Evolutionary conservation across 2,888 invertebrate genomes (phyloP).

Genomic region (Leucoma salicis): DNA sequence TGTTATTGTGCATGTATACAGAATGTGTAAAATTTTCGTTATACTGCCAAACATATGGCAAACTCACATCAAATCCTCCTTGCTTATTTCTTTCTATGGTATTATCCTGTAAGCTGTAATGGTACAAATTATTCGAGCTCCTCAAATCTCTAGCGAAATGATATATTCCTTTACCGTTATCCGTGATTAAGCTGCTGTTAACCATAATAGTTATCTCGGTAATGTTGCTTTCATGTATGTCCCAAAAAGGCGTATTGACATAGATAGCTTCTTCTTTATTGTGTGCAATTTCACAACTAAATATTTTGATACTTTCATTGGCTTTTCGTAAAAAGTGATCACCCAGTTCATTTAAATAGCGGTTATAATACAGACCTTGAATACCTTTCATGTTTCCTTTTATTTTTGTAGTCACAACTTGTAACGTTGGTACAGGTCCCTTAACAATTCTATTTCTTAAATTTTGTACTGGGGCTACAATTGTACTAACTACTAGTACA

Average conservation of each 20-base stretch:
- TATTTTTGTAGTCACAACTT: slow-evolving; percentile 87
- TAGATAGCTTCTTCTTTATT: slow-evolving; percentile 91
- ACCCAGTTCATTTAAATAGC: slow-evolving; percentile 92
- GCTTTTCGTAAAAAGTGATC: slow-evolving; percentile 93
- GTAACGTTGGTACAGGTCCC: slow-evolving; percentile 90
- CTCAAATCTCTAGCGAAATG: slow-evolving; percentile 96
- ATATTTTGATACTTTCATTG: slow-evolving; percentile 92
- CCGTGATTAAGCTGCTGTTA: slow-evolving; percentile 91
- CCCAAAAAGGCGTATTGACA: slow-evolving; percentile 92
- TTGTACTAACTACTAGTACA: slow-evolving; percentile 89
- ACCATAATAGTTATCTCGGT: slow-evolving; percentile 95
- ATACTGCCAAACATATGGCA: slow-evolving; percentile 98
- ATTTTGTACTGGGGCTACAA: slow-evolving; percentile 88
- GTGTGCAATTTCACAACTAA: slow-evolving; percentile 90
- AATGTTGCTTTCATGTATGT: slow-evolving; percentile 91
- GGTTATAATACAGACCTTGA: slow-evolving; percentile 92
- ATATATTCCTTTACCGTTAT: slow-evolving; percentile 93
- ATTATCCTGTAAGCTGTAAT: slow-evolving; percentile 94
- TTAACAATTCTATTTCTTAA: slow-evolving; percentile 87
- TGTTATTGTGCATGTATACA: slow-evolving; percentile 92
- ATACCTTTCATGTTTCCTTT: slow-evolving; percentile 91
- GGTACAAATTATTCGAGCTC: slow-evolving; percentile 98
- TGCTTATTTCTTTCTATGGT: slow-evolving; percentile 91
- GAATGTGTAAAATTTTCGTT: slow-evolving; percentile 97
- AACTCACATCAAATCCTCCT: slow-evolving; percentile 93